Percentiles rank a stretch among this genome's conserved stretches.
These are phyloP conservation scores for Thomomys bottae DNA, from an alignment of 2,113 vertebrate genomes.

Conservation along the genomic window DNA sequence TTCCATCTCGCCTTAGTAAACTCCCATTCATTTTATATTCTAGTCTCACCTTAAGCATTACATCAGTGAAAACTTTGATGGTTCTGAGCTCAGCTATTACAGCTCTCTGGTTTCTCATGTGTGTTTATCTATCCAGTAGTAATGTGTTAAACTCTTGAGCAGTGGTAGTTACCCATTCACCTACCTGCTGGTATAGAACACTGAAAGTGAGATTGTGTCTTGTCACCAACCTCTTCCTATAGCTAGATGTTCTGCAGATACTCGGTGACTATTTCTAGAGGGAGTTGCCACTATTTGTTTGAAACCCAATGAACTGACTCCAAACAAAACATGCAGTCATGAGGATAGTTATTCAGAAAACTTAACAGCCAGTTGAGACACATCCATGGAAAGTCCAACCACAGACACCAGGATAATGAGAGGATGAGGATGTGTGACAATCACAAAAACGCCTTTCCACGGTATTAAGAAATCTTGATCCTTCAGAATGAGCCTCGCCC, in stretches of 20 bases:
- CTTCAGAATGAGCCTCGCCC: neutral
- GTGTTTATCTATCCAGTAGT: neutral
- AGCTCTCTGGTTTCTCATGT: neutral
- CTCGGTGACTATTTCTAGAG: neutral
- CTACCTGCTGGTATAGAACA: neutral
- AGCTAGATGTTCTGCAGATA: neutral
- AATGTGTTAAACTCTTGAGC: neutral
- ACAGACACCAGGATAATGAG: neutral
- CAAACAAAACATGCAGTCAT: neutral
- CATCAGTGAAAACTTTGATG: neutral
- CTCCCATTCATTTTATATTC: neutral
- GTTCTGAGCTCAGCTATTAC: neutral
- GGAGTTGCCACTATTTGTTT: neutral
- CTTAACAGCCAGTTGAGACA: neutral
- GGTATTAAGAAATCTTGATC: too few species aligned
- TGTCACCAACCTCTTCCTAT: neutral
- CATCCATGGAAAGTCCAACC: neutral
- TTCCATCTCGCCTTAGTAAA: neutral
- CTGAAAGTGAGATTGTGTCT: neutral
- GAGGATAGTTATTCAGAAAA: neutral
- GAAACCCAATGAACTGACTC: neutral
- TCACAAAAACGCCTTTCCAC: too few species aligned
- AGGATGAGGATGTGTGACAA: neutral
- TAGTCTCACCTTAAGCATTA: neutral
- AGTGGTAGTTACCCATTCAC: neutral